Percentiles rank a stretch among this genome's conserved stretches.
phyloP scores from a whole-genome alignment of 2,113 vertebrate genomes.

The Caranx melampygus region DNA sequence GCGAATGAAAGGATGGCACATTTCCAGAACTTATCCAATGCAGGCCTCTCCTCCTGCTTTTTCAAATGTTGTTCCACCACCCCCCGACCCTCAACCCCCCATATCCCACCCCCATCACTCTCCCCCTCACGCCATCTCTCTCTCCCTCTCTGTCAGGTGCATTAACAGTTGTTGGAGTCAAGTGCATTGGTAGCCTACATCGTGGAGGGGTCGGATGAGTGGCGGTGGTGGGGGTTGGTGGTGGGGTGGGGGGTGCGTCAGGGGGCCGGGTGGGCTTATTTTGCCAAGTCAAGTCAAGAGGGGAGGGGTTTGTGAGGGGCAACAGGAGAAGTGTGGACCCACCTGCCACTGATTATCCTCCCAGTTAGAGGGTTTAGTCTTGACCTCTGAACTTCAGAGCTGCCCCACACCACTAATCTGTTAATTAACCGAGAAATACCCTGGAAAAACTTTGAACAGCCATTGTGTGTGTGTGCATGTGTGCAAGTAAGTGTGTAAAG shows the following conservation, averaged over 20 bases:
- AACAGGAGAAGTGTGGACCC: slow-evolving; percentile 84
- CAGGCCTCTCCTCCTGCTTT: slow-evolving; percentile 61
- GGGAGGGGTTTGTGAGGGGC: slow-evolving; percentile 73
- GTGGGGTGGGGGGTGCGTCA: neutral
- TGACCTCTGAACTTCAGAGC: slow-evolving; percentile 88
- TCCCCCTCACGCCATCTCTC: slow-evolving; percentile 1
- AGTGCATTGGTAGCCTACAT: slow-evolving; percentile 46
- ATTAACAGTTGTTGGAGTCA: slow-evolving; percentile 63
- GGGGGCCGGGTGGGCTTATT: slow-evolving; percentile 48
- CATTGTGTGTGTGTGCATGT: slow-evolving; percentile 57
- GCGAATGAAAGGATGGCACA: slow-evolving; percentile 72
- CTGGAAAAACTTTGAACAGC: slow-evolving; percentile 78
- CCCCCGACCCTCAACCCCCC: neutral
- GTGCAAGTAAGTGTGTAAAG: slow-evolving; percentile 65
- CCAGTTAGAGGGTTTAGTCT: slow-evolving; percentile 82
- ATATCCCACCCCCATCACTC: neutral
- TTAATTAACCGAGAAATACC: slow-evolving; percentile 89
- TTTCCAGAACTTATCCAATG: slow-evolving; percentile 72
- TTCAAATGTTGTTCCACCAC: slow-evolving; percentile 36
- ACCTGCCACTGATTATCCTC: slow-evolving; percentile 83
- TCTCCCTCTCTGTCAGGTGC: slow-evolving; percentile 58
- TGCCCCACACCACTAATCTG: slow-evolving; percentile 85
- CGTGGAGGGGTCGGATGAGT: neutral
- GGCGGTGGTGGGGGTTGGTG: neutral
- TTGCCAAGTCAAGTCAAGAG: slow-evolving; percentile 77